phyloP scores from a whole-genome alignment of 1,140 invertebrate genomes.

The Neodiprion virginianus region DNA sequence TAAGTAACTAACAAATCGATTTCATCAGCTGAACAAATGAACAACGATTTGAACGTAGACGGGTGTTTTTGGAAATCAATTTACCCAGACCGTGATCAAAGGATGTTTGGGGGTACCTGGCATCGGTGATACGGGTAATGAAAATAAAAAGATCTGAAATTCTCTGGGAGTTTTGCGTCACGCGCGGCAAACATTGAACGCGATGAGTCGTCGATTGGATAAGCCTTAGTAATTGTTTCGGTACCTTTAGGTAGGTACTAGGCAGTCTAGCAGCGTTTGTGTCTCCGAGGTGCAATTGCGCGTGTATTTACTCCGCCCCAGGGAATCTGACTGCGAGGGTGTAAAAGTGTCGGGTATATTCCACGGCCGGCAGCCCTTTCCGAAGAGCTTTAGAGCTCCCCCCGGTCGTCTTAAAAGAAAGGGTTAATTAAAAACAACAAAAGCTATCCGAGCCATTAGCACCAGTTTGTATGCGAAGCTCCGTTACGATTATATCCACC shows the following conservation, averaged over 20 bases:
- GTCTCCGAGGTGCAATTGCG: slow-evolving; percentile 60
- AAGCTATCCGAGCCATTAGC: slow-evolving; percentile 61
- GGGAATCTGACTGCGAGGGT: slow-evolving; percentile 36
- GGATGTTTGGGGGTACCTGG: no score
- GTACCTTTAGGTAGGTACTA: neutral
- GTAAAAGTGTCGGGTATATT: slow-evolving; percentile 15
- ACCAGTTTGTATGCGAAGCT: slow-evolving; percentile 60
- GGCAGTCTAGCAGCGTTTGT: slow-evolving; percentile 38
- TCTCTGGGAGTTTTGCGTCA: no score
- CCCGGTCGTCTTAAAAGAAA: slow-evolving; percentile 58
- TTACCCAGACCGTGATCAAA: no score
- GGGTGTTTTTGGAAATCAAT: no score
- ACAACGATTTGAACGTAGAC: no score
- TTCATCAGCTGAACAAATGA: no score
- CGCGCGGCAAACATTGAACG: no score
- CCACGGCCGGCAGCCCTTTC: slow-evolving; percentile 10
- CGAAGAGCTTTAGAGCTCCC: slow-evolving; percentile 45
- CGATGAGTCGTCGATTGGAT: neutral
- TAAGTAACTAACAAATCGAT: no score
- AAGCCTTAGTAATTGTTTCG: neutral
- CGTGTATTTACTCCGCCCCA: slow-evolving; percentile 60
- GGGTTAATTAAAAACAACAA: slow-evolving; percentile 65
- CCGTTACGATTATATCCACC: slow-evolving; percentile 52
- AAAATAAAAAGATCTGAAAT: no score
- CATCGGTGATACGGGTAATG: no score